phyloP scores from a whole-genome alignment of 1,140 invertebrate species.

The Euglossa dilemma region DNA sequence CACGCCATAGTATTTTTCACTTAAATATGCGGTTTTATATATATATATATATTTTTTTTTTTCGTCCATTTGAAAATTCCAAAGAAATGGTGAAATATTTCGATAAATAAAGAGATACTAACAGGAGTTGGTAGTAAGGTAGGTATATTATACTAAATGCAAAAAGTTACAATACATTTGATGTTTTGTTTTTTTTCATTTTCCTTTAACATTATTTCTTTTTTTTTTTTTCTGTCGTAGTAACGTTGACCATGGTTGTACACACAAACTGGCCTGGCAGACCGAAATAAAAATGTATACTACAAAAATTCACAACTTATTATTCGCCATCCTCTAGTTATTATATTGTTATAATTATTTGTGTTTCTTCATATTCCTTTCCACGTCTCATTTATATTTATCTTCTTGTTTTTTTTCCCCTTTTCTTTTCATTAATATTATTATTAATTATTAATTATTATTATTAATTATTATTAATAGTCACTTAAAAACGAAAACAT shows the following conservation, averaged over 20 bases:
- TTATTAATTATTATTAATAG: slow-evolving; percentile 62
- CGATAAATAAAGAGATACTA: slow-evolving; percentile 56
- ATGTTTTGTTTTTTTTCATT: slow-evolving; percentile 70
- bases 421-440: slow-evolving; percentile 51
- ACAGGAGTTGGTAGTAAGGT: slow-evolving; percentile 71
- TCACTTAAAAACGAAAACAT: slow-evolving; percentile 71
- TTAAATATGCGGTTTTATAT: not conserved
- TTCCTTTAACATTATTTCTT: slow-evolving; percentile 70
- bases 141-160: slow-evolving; percentile 80
- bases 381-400: slow-evolving; percentile 61
- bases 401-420: too few relatives aligned
- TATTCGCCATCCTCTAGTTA: slow-evolving; percentile 69
- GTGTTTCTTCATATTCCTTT: slow-evolving; percentile 56
- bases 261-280: slow-evolving; percentile 65
- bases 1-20: not conserved
- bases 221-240: slow-evolving; percentile 67
- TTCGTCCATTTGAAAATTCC: not conserved
- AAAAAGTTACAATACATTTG: slow-evolving; percentile 80
- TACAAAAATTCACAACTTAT: slow-evolving; percentile 77
- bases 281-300: slow-evolving; percentile 74
- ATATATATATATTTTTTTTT: too few relatives aligned
- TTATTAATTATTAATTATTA: slow-evolving; percentile 59
- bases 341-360: slow-evolving; percentile 72
- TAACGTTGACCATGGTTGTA: slow-evolving; percentile 72
- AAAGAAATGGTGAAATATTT: slow-evolving; percentile 38